These are phyloP conservation scores for Hemibagrus wyckioides DNA, from an alignment of 2,113 vertebrate genomes.

Conservation along the genomic window DNA sequence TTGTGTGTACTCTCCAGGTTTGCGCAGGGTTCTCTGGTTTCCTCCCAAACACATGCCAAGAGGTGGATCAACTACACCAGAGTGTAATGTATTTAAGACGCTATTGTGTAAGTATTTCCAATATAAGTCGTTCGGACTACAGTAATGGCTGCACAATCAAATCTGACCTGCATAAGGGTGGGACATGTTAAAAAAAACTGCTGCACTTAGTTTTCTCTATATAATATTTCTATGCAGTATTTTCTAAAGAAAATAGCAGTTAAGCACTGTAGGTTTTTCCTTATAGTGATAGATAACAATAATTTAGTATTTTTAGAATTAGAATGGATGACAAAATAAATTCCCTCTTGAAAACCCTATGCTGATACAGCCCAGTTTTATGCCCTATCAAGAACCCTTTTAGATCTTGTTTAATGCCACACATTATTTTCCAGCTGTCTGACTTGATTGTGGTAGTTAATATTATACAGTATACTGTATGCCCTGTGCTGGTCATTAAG, in stretches of 20 bases:
- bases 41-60: background rate
- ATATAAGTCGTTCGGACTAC: background rate
- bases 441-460: slow-evolving; percentile 3
- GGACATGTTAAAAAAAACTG: background rate
- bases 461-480: background rate
- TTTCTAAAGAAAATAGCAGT: background rate
- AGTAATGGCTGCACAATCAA: background rate
- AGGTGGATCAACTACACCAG: background rate
- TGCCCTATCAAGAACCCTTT: background rate
- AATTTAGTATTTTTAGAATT: background rate
- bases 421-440: slow-evolving; percentile 12
- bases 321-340: background rate
- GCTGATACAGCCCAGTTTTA: background rate
- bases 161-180: background rate
- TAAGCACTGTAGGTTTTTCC: background rate
- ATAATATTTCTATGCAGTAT: background rate
- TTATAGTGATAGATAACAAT: background rate
- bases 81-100: background rate
- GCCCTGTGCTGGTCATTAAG: background rate
- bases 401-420: background rate
- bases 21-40: background rate
- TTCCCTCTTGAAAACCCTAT: background rate
- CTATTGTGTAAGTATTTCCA: background rate
- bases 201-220: background rate
- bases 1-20: background rate